Conservation (phyloP, 2,113 vertebrate genomes). For the Drymodes brunneopygia region DNA sequence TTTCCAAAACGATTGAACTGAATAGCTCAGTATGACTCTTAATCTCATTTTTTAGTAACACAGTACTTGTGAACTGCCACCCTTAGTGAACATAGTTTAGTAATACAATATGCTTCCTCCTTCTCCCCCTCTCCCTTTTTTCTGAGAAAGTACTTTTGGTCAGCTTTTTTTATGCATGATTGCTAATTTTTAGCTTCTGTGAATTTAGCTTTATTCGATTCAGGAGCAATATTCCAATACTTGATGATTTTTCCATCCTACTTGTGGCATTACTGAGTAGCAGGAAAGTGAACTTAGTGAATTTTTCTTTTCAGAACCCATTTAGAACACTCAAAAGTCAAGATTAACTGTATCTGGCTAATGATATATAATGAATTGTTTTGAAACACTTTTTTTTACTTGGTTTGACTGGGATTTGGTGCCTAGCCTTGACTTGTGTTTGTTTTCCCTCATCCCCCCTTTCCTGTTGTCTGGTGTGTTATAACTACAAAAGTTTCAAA, state of each 20-base stretch:
- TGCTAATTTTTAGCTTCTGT: background rate
- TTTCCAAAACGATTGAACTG: background rate
- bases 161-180: background rate
- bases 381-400: background rate
- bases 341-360: background rate
- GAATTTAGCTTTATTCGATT: background rate
- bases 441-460: background rate
- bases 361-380: background rate
- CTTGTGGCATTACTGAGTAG: background rate
- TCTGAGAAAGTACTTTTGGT: background rate
- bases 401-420: background rate
- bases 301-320: background rate
- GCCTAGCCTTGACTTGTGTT: background rate
- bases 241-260: background rate
- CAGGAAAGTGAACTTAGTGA: background rate
- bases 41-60: background rate
- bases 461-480: background rate
- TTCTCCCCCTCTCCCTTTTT: background rate
- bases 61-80: background rate
- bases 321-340: background rate
- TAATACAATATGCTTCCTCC: background rate
- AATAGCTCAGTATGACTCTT: background rate
- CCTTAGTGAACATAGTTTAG: background rate
- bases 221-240: background rate
- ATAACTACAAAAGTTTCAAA: conserved; percentile 18